Evolutionary conservation across 2,888 invertebrate genomes (phyloP).

Genomic region (Allacma fusca): DNA sequence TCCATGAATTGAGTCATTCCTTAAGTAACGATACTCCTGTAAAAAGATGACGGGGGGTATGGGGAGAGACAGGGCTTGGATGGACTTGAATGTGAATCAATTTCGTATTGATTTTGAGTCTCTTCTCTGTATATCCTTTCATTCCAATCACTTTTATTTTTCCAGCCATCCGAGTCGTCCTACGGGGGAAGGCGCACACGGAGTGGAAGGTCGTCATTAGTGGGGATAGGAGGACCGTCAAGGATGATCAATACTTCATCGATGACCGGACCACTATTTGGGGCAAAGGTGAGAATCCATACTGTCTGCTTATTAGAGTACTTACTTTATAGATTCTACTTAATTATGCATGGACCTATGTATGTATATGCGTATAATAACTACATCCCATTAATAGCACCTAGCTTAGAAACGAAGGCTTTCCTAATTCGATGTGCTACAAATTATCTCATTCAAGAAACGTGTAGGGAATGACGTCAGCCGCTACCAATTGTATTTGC

Average conservation of each 20-base stretch:
- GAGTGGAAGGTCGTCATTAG: constrained; percentile 80
- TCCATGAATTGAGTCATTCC: constrained; percentile 10
- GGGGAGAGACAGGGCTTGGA: neutral
- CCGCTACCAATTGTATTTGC: too few species aligned
- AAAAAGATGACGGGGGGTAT: neutral
- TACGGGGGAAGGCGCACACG: constrained; percentile 78
- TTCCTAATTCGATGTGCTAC: too few species aligned
- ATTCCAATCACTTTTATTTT: constrained; percentile 53
- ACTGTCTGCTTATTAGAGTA: too few species aligned
- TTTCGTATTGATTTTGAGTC: neutral
- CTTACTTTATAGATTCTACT: too few species aligned
- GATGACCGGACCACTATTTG: constrained; percentile 77
- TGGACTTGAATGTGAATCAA: neutral
- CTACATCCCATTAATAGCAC: too few species aligned
- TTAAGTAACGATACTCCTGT: neutral
- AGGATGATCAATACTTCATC: constrained; percentile 79
- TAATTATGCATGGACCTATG: too few species aligned
- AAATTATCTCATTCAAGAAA: too few species aligned
- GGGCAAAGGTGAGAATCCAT: constrained; percentile 71
- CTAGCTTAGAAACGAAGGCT: too few species aligned
- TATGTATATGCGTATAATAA: too few species aligned
- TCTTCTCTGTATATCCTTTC: neutral
- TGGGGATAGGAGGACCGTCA: constrained; percentile 76
- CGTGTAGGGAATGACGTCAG: too few species aligned
- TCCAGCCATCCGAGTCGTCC: constrained; percentile 73